These are phyloP conservation scores for Leptarthrus brevirostris DNA, from an alignment of 2,888 invertebrate species.

Conservation along the genomic window DNA sequence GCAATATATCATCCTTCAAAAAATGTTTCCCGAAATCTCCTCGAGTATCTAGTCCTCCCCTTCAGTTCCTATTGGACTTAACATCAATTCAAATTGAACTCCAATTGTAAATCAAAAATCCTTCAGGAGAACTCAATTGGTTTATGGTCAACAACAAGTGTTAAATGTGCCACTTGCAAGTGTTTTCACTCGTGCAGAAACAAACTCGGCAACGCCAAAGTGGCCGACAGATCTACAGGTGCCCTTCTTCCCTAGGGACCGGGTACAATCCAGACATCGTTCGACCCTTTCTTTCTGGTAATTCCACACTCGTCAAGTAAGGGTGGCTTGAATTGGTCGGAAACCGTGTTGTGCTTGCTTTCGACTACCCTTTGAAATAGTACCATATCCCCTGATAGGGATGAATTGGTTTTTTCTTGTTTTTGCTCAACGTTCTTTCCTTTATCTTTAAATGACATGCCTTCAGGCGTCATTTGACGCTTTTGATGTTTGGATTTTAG, in stretches of 20 bases:
- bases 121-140: neutral
- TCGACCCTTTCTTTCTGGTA: neutral
- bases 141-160: neutral
- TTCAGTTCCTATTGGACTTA: neutral
- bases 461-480: neutral
- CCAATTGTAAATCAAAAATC: neutral
- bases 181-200: neutral
- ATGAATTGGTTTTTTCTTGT: neutral
- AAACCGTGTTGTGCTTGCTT: conserved; percentile 6
- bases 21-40: too few species aligned
- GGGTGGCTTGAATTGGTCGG: neutral
- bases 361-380: conserved; percentile 7
- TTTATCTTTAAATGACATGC: neutral
- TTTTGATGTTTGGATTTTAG: neutral
- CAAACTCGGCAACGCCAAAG: too few species aligned
- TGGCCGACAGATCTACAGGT: neutral
- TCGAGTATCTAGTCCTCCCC: too few species aligned
- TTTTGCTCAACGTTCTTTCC: neutral
- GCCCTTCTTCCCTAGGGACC: too few species aligned
- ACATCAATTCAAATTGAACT: neutral
- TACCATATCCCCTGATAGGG: neutral
- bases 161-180: neutral
- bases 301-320: neutral
- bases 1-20: too few species aligned
- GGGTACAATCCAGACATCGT: neutral